Evolutionary conservation across 2,797 vertebrate species (phyloP).

Genomic region (Crypturellus tataupa): DNA sequence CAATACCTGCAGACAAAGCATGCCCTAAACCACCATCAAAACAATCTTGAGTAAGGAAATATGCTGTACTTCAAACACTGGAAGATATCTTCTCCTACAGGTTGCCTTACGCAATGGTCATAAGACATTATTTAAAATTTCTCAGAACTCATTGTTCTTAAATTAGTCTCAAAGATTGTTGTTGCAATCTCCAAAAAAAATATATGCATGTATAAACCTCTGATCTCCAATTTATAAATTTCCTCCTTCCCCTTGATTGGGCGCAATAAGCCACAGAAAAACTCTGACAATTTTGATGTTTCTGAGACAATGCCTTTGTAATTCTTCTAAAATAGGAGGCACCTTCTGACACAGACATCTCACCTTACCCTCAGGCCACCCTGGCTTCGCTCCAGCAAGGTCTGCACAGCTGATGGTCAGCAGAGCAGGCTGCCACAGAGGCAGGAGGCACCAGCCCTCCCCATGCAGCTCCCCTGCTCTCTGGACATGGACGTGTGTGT

Average conservation of each 20-base stretch:
- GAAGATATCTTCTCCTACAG: not conserved
- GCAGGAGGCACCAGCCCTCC: not conserved
- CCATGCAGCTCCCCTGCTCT: not conserved
- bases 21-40: too few species aligned
- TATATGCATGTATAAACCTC: not conserved
- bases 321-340: not conserved
- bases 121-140: too few species aligned
- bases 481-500: not conserved
- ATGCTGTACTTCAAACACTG: not conserved
- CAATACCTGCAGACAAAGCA: not conserved
- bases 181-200: too few species aligned
- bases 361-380: not conserved
- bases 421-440: not conserved
- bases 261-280: not conserved
- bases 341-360: not conserved
- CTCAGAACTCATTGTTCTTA: not conserved
- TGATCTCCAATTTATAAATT: not conserved
- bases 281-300: not conserved
- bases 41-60: not conserved
- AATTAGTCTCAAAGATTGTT: too few species aligned
- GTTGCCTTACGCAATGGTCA: not conserved
- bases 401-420: too few species aligned
- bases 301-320: not conserved
- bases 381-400: not conserved
- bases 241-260: not conserved